Evolutionary conservation across 1,140 invertebrate species (phyloP).

Genomic region (Eumaeus atala): DNA sequence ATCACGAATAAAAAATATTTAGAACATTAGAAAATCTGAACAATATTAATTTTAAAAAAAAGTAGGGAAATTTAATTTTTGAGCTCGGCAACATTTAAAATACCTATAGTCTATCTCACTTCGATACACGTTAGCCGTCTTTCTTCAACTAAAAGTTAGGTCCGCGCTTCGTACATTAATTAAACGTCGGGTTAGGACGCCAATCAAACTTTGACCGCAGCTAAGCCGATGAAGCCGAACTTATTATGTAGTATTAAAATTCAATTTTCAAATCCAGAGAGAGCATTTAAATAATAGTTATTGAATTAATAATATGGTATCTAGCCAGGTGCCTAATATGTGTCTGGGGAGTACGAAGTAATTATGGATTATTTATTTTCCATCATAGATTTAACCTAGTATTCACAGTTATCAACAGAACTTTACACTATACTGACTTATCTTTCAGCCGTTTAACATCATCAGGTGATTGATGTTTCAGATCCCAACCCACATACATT

Average conservation of each 20-base stretch:
- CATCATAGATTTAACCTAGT: too few species aligned
- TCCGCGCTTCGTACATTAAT: slow-evolving; percentile 59
- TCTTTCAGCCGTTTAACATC: too few species aligned
- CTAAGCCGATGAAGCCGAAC: slow-evolving; percentile 65
- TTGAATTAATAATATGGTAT: background rate
- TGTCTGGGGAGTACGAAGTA: too few species aligned
- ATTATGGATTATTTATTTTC: too few species aligned
- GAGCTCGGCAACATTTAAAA: slow-evolving; percentile 47
- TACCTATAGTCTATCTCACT: slow-evolving; percentile 36
- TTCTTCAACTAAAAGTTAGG: slow-evolving; percentile 38
- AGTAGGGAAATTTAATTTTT: background rate
- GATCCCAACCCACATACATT: too few species aligned
- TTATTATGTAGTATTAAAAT: slow-evolving; percentile 72
- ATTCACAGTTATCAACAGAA: too few species aligned
- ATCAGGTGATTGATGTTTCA: too few species aligned
- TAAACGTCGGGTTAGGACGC: slow-evolving; percentile 64
- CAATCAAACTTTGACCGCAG: slow-evolving; percentile 69
- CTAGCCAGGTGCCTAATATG: too few species aligned
- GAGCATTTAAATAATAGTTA: slow-evolving; percentile 25
- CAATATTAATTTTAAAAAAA: too few species aligned
- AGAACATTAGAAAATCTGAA: too few species aligned
- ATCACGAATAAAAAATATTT: too few species aligned
- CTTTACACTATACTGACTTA: too few species aligned
- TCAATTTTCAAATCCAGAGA: slow-evolving; percentile 62
- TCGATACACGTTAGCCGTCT: slow-evolving; percentile 28